These are phyloP conservation scores for Enteromius radiatus DNA, from an alignment of 2,797 vertebrate species.

Conservation along the genomic window DNA sequence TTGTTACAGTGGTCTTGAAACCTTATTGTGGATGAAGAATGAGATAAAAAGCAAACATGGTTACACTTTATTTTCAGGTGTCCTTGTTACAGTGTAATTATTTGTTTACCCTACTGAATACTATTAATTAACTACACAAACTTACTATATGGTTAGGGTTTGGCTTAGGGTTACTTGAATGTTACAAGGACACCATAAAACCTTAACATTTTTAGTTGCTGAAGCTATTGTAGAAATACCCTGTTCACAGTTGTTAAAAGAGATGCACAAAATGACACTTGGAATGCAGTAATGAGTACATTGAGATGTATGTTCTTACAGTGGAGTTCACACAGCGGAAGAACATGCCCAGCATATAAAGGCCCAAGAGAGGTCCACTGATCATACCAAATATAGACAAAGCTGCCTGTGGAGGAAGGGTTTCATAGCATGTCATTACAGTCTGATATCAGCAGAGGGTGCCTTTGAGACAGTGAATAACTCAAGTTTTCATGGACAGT, in stretches of 20 bases:
- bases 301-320: conserved; percentile 71
- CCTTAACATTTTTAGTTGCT: neutral
- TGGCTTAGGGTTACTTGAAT: too few relatives aligned
- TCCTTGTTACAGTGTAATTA: too few relatives aligned
- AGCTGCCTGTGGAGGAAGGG: conserved; percentile 73
- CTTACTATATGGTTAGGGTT: too few relatives aligned
- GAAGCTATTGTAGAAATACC: neutral
- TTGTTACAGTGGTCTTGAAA: neutral
- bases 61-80: too few relatives aligned
- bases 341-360: conserved; percentile 83
- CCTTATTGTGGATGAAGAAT: neutral
- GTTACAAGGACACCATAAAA: too few relatives aligned
- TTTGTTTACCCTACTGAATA: too few relatives aligned
- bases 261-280: neutral
- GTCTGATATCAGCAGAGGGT: conserved; percentile 60
- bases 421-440: conserved; percentile 27
- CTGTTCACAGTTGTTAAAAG: neutral
- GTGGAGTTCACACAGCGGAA: conserved; percentile 80
- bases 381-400: conserved; percentile 87
- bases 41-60: neutral
- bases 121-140: too few relatives aligned
- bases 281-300: neutral
- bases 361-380: conserved; percentile 84
- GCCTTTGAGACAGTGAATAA: conserved; percentile 47
- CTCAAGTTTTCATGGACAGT: neutral